phyloP scores from a whole-genome alignment of 2,113 vertebrate species.

The Pipra filicauda region DNA sequence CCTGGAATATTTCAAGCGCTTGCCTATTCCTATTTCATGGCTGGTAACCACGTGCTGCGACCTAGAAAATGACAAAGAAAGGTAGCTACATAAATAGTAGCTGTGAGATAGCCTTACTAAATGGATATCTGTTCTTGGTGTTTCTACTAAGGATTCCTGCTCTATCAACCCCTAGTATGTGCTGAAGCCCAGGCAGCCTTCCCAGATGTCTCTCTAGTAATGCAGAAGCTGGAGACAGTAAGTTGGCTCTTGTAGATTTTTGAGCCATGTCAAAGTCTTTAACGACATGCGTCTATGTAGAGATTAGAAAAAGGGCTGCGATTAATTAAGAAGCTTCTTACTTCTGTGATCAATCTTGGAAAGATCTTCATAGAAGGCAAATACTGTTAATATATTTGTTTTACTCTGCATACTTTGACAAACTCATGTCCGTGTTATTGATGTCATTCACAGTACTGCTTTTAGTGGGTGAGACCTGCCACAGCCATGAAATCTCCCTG shows the following conservation, averaged over 20 bases:
- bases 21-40: background rate
- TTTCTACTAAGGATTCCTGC: background rate
- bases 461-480: background rate
- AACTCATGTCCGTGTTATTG: background rate
- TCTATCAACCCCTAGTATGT: background rate
- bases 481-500: background rate
- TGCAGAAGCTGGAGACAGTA: background rate
- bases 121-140: background rate
- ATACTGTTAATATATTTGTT: background rate
- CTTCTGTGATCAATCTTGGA: background rate
- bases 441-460: background rate
- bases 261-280: background rate
- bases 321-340: background rate
- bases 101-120: background rate
- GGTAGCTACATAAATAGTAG: background rate
- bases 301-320: background rate
- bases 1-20: background rate
- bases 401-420: background rate
- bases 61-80: background rate
- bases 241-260: background rate
- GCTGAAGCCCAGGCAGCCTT: background rate
- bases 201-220: background rate
- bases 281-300: background rate
- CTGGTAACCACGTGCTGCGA: background rate
- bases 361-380: background rate